Evolutionary conservation across 2,113 vertebrate species (phyloP).

Genomic region (Chloropsis hardwickii): DNA sequence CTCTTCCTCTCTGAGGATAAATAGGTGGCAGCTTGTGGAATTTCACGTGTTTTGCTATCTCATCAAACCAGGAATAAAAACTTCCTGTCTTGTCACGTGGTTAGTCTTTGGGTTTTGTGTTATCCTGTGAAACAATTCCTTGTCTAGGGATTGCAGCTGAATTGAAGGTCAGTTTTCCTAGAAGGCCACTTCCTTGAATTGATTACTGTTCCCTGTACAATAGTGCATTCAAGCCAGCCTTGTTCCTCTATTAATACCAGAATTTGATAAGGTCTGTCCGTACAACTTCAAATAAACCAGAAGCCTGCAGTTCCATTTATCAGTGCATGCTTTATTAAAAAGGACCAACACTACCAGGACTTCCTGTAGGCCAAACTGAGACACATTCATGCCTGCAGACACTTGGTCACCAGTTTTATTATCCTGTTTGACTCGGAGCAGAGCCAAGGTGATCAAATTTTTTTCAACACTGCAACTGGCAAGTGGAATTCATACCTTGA

Average conservation of each 20-base stretch:
- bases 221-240: not conserved
- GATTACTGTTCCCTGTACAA: not conserved
- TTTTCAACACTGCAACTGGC: not conserved
- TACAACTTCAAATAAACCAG: not conserved
- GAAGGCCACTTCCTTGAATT: not conserved
- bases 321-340: not conserved
- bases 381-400: not conserved
- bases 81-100: not conserved
- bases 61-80: not conserved
- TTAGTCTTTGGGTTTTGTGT: not conserved
- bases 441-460: not conserved
- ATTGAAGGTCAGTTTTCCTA: not conserved
- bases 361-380: not conserved
- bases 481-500: not conserved
- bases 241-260: not conserved
- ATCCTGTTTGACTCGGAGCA: not conserved
- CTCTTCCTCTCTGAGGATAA: not conserved
- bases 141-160: not conserved
- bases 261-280: not conserved
- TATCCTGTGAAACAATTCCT: not conserved
- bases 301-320: not conserved
- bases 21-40: not conserved
- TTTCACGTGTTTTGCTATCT: not conserved
- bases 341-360: not conserved
- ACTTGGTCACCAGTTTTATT: not conserved